Evolutionary conservation across 2,797 vertebrate species (phyloP), one percentile per base, ranked within the genome.

Genomic region (Anguilla anguilla): DNA sequence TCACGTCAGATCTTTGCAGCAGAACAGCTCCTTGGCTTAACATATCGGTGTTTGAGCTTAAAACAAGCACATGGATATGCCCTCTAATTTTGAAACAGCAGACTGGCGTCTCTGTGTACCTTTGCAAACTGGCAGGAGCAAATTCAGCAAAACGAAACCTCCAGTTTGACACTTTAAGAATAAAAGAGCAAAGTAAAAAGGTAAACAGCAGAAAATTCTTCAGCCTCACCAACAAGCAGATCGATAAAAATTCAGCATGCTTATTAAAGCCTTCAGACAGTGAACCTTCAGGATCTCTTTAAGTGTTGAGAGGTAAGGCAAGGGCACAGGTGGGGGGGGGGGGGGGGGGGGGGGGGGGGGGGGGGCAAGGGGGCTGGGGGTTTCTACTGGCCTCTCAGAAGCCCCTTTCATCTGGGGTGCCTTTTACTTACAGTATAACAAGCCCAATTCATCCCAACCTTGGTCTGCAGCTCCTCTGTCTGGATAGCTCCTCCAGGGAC

Each of bases 351-450:
- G 7, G 25, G n/a, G 1, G n/a, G 67, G n/a, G 67, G n/a, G 67
- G 6, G 67, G n/a, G 83, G 89, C 90, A 89, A 25, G 10, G 64
- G 64, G 64, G 2, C 1, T 25, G 0, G 25, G 85, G 49, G 90
- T 92, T 87, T 87, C 88, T 69, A 55, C 19, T 28, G 51, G 83
- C 35, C 35, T 49, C 28, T 86, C 46, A 79, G 87, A 69, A 85
- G 31, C 28, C 25, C 39, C 43, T 85, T 88, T 88, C 84, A 90
- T 91, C 89, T 82, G 31, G 57, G 88, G 85, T 86, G 88, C 93
- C 88, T 87, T 94, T 94, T 94, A 94, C 95, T 95, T 94, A 94
- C 93, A 90, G 90, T 93, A 92, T 94, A 94, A 95, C 93, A 74
- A 74, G 69, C 69, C 31, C 93, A 94, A 96, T 93, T 94, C 91